These are phyloP conservation scores for Cyrtonyx montezumae DNA, from an alignment of 2,113 vertebrate species.

Conservation along the genomic window DNA sequence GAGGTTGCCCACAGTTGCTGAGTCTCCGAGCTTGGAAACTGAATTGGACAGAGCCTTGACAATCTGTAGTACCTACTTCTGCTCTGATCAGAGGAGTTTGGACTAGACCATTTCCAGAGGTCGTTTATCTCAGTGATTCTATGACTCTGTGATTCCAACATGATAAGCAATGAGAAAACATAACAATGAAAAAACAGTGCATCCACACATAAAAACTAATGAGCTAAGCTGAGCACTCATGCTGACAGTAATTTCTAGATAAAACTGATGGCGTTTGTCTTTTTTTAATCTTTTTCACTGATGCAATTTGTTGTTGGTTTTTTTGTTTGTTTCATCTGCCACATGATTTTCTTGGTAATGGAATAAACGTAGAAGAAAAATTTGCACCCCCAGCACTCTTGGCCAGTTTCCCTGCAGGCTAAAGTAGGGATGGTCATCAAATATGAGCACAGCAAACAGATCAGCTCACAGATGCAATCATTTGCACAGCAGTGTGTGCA, in stretches of 20 bases:
- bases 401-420: background rate
- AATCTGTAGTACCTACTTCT: background rate
- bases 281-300: background rate
- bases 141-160: background rate
- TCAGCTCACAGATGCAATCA: background rate
- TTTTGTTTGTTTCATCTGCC: background rate
- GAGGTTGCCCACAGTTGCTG: fast-evolving
- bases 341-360: background rate
- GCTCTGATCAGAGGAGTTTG: background rate
- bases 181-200: background rate
- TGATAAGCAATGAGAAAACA: background rate
- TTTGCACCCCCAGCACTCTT: background rate
- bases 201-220: background rate
- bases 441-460: background rate
- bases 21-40: background rate
- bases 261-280: background rate
- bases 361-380: background rate
- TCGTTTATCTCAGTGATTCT: background rate
- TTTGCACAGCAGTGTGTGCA: background rate
- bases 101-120: background rate
- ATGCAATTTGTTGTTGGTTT: background rate
- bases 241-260: background rate
- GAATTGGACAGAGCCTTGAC: background rate
- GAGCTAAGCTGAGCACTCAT: background rate
- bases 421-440: background rate